Conservation (phyloP, 1,140 invertebrate genomes). For the Heterodera schachtii region DNA sequence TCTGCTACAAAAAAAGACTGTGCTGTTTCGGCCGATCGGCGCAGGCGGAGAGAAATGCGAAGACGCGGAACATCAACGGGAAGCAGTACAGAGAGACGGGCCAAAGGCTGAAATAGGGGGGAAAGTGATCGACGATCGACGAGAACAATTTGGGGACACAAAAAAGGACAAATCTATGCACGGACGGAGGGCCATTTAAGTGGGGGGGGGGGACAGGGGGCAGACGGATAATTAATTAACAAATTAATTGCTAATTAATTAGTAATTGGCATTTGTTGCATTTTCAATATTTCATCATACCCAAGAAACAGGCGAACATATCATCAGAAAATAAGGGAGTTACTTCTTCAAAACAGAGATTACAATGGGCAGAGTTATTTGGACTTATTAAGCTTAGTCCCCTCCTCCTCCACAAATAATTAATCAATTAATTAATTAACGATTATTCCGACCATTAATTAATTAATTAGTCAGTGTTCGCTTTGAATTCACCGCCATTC, state of each 20-base stretch:
- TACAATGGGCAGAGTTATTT: background rate
- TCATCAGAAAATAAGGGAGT: background rate
- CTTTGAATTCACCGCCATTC: too few relatives aligned
- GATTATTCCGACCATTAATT: too few relatives aligned
- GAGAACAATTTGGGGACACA: background rate
- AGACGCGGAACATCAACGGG: conserved; percentile 20
- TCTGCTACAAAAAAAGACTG: conserved; percentile 7
- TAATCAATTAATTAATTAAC: too few relatives aligned
- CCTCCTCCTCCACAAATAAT: too few relatives aligned
- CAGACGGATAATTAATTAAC: too few relatives aligned
- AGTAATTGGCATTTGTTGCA: background rate
- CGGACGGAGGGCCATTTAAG: background rate
- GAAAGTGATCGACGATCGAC: background rate
- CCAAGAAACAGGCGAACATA: conserved; percentile 2
- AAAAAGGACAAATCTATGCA: background rate
- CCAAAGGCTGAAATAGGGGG: background rate
- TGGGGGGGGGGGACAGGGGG: too few relatives aligned
- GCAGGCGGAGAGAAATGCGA: background rate
- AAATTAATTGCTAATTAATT: too few relatives aligned
- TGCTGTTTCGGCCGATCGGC: conserved; percentile 3
- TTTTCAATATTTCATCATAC: conserved; percentile 4
- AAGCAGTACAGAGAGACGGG: conserved; percentile 24
- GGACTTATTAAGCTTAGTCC: too few relatives aligned
- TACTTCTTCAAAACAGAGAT: background rate
- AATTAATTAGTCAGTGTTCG: too few relatives aligned